Evolutionary conservation across 2,888 invertebrate genomes (phyloP), one percentile per base, ranked within the genome.

Genomic region (Mesorhabditis belari): DNA sequence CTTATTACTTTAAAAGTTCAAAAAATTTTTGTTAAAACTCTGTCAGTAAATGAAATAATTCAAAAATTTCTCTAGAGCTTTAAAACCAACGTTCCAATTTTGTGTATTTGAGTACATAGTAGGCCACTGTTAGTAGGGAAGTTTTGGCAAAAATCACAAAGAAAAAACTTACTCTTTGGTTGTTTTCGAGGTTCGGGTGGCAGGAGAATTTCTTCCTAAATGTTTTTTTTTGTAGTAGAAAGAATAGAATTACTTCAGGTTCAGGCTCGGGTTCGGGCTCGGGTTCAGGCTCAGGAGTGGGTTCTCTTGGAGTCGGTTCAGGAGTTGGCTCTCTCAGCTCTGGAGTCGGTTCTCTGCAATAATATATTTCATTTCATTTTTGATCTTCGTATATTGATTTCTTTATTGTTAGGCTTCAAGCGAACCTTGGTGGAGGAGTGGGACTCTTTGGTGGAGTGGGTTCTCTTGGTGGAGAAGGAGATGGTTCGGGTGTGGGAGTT

Each of bases 371-470:
- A n/a, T n/a, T n/a, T n/a, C n/a, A n/a, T n/a, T n/a, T n/a, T n/a
- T n/a, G n/a, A n/a, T n/a, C n/a, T n/a, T n/a, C n/a, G n/a, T n/a
- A n/a, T n/a, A n/a, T n/a, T n/a, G n/a, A n/a, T n/a, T n/a, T n/a
- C n/a, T n/a, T n/a, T n/a, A n/a, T n/a, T n/a, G n/a, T n/a, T n/a
- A n/a, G n/a, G n/a, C n/a, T n/a, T n/a, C n/a, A n/a, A n/a, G n/a
- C 62, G 1, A 68, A 73, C 28, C 66, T 70, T 17, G 72, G 69
- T 26, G 70, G n/a, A n/a, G n/a, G n/a, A n/a, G n/a, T n/a, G n/a
- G n/a, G n/a, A n/a, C n/a, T n/a, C n/a, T n/a, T n/a, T n/a, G n/a
- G 66, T 50, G 69, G 60, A 29, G 56, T 44, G 49, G 63, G 63
- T 19, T 29, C 44, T 44, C 50, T 60, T 19, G 66, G 61, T 12